A percentile compares a stretch with the other conserved stretches of the same genome.
These are phyloP conservation scores for Phrynocephalus versicolor DNA, from an alignment of 2,113 vertebrate genomes.

Conservation along the genomic window DNA sequence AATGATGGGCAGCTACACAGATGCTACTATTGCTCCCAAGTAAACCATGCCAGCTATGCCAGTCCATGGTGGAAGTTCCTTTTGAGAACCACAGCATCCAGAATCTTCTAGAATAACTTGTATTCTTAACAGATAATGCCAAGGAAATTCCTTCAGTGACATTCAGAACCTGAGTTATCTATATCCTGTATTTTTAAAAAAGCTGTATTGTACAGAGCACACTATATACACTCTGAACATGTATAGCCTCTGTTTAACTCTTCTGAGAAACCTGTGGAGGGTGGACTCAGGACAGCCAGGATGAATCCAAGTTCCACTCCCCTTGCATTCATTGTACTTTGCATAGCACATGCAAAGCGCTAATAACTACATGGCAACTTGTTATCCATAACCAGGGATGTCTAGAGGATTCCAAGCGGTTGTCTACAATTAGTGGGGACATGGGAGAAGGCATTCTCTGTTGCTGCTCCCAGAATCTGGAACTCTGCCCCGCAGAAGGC, in stretches of 20 bases:
- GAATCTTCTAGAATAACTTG: too few species aligned
- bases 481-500: too few species aligned
- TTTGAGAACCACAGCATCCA: neutral
- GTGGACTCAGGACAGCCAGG: neutral
- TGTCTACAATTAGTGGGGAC: neutral
- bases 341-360: neutral
- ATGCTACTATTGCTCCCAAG: neutral
- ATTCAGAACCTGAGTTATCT: neutral
- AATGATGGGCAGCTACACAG: neutral
- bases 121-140: too few species aligned
- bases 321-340: too few species aligned
- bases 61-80: too few species aligned
- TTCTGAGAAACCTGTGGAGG: neutral
- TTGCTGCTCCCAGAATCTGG: too few species aligned
- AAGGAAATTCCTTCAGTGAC: too few species aligned
- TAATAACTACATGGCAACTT: constrained; percentile 6
- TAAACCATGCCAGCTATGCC: too few species aligned
- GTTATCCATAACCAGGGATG: neutral
- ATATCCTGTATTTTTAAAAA: neutral
- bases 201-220: too few species aligned
- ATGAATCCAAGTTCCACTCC: neutral
- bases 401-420: neutral
- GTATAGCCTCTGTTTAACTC: neutral
- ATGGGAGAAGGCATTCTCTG: too few species aligned
- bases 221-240: neutral